Evolutionary conservation across 2,888 invertebrate species (phyloP).

Genomic region (Aleiodes testaceus): DNA sequence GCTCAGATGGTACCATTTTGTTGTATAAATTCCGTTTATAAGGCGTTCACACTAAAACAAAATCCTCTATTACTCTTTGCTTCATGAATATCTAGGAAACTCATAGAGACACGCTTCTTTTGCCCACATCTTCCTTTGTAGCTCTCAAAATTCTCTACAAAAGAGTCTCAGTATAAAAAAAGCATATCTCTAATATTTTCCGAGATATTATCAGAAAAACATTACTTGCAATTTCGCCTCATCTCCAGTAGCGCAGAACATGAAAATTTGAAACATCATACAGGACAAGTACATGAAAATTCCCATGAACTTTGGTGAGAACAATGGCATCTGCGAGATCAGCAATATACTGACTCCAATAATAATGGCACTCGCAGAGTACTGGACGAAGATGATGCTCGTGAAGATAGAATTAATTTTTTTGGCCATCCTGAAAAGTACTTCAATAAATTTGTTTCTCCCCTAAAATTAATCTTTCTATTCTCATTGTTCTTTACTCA

Average conservation of each 20-base stretch:
- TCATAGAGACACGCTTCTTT: no score
- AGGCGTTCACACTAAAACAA: slow-evolving; percentile 52
- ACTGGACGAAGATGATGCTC: slow-evolving; percentile 11
- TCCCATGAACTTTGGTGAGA: neutral
- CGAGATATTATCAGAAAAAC: no score
- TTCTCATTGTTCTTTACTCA: neutral
- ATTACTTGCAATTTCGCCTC: slow-evolving; percentile 19
- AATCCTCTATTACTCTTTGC: no score
- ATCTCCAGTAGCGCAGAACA: slow-evolving; percentile 19
- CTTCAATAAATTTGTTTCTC: no score
- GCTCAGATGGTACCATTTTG: slow-evolving; percentile 55
- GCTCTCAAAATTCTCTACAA: no score
- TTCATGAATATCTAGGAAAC: no score
- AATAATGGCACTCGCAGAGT: slow-evolving; percentile 18
- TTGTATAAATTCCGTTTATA: slow-evolving; percentile 53
- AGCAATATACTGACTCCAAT: slow-evolving; percentile 24
- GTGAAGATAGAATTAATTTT: slow-evolving; percentile 21
- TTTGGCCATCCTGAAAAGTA: slow-evolving; percentile 7
- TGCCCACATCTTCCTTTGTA: no score
- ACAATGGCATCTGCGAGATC: neutral
- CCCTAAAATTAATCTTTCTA: no score
- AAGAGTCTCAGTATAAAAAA: no score
- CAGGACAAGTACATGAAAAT: slow-evolving; percentile 20
- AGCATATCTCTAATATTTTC: no score
- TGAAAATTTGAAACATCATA: slow-evolving; percentile 18